Evolutionary conservation across 2,113 vertebrate species (phyloP).

Genomic region (Pantherophis guttatus): DNA sequence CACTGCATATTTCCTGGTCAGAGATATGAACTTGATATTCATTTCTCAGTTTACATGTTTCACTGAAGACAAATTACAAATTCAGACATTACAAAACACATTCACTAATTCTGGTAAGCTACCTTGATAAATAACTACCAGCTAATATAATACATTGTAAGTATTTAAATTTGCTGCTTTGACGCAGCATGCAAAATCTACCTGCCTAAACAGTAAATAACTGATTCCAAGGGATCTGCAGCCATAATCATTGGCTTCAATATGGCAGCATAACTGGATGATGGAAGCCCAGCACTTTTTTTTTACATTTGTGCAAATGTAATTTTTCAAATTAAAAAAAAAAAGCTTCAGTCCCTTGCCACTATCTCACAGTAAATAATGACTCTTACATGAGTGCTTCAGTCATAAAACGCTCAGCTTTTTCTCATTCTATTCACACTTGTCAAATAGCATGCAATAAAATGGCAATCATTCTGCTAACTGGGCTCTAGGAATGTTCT

Average conservation of each 20-base stretch:
- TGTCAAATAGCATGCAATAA: constrained; percentile 13
- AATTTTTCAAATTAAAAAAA: neutral
- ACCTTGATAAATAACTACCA: neutral
- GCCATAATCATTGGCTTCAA: neutral
- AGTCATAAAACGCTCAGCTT: neutral
- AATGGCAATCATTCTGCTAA: constrained; percentile 4
- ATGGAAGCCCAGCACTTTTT: neutral
- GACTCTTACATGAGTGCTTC: neutral
- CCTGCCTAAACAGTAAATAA: neutral
- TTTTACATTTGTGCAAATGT: neutral
- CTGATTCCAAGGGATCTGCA: neutral
- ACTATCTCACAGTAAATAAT: neutral
- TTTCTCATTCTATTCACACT: neutral
- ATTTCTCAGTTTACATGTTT: neutral
- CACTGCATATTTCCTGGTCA: neutral
- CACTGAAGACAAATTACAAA: neutral
- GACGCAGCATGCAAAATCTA: neutral
- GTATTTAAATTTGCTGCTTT: neutral
- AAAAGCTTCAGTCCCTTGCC: neutral
- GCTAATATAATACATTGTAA: neutral
- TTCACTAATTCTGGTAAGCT: neutral
- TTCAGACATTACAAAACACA: neutral
- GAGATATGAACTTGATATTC: neutral
- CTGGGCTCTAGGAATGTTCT: neutral
- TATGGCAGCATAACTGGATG: neutral